Evolutionary conservation across 2,888 invertebrate species (phyloP).

Genomic region (Philonicus albiceps): DNA sequence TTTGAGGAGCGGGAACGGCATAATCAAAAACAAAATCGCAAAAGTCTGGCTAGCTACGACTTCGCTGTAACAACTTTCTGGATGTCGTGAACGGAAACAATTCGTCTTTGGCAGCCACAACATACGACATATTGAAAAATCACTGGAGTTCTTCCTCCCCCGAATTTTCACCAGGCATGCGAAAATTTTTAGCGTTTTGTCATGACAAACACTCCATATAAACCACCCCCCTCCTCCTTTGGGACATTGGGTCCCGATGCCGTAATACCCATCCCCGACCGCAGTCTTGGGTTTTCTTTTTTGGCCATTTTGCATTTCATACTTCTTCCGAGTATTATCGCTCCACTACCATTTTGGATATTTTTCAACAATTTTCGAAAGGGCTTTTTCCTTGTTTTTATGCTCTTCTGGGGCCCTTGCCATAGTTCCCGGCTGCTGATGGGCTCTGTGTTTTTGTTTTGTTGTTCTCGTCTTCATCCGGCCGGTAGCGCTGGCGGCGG

Average conservation of each 20-base stretch:
- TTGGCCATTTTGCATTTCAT: conserved; percentile 27
- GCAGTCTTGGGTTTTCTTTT: background rate
- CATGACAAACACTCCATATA: background rate
- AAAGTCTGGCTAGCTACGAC: conserved; percentile 8
- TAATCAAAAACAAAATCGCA: conserved; percentile 24
- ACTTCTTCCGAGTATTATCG: conserved; percentile 41
- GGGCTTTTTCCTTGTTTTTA: conserved; percentile 16
- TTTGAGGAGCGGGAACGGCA: background rate
- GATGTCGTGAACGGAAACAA: conserved; percentile 45
- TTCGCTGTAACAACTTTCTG: conserved; percentile 35
- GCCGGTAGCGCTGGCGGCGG: background rate
- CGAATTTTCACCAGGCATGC: conserved; percentile 45
- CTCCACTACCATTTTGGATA: conserved; percentile 42
- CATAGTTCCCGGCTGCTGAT: conserved; percentile 13
- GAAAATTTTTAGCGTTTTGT: conserved; percentile 40
- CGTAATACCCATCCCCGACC: background rate
- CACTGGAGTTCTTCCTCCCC: conserved; percentile 28
- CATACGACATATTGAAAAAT: conserved; percentile 46
- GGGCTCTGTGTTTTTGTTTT: conserved; percentile 22
- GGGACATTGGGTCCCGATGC: background rate
- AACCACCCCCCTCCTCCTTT: background rate
- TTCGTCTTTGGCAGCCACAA: conserved; percentile 46
- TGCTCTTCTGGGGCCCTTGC: background rate
- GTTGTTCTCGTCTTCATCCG: conserved; percentile 38
- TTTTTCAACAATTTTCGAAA: conserved; percentile 40